These are phyloP conservation scores for Zoanthus gigantus DNA, from an alignment of 92 coral and sea anemone genomes.

Conservation along the genomic window DNA sequence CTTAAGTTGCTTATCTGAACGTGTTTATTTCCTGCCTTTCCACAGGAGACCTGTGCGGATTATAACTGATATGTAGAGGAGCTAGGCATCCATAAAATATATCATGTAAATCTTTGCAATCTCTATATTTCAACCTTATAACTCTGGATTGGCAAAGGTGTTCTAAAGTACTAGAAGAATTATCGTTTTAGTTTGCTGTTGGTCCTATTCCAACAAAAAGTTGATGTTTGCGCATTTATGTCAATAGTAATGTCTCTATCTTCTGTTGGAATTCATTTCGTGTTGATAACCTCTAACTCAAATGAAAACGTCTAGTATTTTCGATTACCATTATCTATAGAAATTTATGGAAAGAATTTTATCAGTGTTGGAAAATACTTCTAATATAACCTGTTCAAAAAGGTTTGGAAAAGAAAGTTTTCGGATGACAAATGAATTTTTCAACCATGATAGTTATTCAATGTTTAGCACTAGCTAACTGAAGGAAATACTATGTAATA, in stretches of 20 bases:
- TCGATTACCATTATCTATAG: not conserved
- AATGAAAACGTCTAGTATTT: not conserved
- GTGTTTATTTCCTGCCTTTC: conserved; percentile 36
- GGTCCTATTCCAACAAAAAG: not conserved
- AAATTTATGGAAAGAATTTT: not conserved
- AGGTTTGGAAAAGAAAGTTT: not conserved
- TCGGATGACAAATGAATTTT: not conserved
- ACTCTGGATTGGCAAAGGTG: not conserved
- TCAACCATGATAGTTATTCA: conserved; percentile 4
- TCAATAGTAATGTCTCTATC: not conserved
- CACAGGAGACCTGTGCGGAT: not conserved
- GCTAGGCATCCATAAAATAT: not conserved
- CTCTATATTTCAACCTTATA: not conserved
- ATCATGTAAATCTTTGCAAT: conserved; percentile 27
- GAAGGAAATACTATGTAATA: too few relatives aligned
- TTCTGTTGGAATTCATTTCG: not conserved
- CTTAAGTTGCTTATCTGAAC: not conserved
- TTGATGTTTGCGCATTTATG: not conserved
- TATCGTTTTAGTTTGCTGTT: not conserved
- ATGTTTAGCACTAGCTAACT: not conserved
- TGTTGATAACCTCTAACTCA: not conserved
- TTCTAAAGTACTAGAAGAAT: not conserved
- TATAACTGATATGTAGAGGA: conserved; percentile 13
- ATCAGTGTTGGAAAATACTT: not conserved
- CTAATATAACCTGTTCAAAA: not conserved